A percentile compares a stretch with the other conserved stretches of the same genome.
These are phyloP conservation scores for Hirtodrosophila confusa DNA, from an alignment of 2,888 invertebrate genomes.

Conservation along the genomic window DNA sequence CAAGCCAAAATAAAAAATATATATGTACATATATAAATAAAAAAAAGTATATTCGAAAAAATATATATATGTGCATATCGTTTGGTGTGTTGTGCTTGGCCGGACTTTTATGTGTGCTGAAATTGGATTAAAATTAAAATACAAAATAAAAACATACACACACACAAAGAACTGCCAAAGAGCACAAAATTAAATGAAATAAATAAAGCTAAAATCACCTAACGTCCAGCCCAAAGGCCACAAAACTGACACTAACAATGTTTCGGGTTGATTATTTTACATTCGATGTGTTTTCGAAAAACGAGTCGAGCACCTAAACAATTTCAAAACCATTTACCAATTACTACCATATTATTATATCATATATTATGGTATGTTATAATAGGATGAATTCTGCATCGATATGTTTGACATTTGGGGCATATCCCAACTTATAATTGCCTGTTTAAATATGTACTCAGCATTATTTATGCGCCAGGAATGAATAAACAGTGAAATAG, in stretches of 20 bases:
- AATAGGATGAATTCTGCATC: slow-evolving; percentile 3
- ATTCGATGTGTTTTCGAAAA: slow-evolving; percentile 11
- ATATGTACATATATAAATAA: slow-evolving; percentile 16
- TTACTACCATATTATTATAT: too few relatives aligned
- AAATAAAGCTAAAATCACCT: slow-evolving; percentile 52
- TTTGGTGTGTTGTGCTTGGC: slow-evolving; percentile 5
- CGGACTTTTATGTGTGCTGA: slow-evolving; percentile 41
- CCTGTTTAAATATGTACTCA: slow-evolving; percentile 17
- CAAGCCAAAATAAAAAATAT: slow-evolving; percentile 53
- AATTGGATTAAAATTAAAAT: slow-evolving; percentile 77
- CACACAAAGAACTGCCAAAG: slow-evolving; percentile 26
- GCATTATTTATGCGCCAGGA: slow-evolving; percentile 25
- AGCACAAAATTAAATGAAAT: slow-evolving; percentile 69
- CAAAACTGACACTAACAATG: neutral
- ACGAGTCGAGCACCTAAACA: too few relatives aligned
- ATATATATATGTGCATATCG: slow-evolving; percentile 27
- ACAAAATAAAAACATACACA: slow-evolving; percentile 31
- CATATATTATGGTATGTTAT: neutral
- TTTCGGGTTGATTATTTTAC: slow-evolving; percentile 24
- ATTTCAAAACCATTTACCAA: too few relatives aligned
- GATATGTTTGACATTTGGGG: slow-evolving; percentile 5
- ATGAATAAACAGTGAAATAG: slow-evolving; percentile 26
- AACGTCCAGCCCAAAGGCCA: slow-evolving; percentile 1
- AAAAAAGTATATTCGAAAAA: slow-evolving; percentile 15
- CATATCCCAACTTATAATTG: slow-evolving; percentile 9